phyloP scores from a whole-genome alignment of 2,888 invertebrate genomes.

The Drosophila rubida region DNA sequence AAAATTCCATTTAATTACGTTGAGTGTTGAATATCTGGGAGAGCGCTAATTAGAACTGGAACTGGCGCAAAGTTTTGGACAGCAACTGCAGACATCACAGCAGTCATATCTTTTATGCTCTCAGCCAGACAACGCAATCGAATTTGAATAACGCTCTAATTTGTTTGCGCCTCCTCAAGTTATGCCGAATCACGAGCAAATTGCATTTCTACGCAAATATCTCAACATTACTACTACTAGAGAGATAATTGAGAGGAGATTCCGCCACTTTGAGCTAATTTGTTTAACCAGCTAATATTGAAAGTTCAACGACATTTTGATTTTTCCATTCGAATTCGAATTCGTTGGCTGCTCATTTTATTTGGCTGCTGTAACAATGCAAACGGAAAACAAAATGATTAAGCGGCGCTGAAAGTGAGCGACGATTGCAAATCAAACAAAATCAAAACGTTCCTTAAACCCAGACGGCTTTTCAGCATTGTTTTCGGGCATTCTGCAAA shows the following conservation, averaged over 20 bases:
- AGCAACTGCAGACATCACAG: constrained; percentile 45
- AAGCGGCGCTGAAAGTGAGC: constrained; percentile 12
- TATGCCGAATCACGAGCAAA: not conserved
- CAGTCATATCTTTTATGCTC: not conserved
- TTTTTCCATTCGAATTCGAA: constrained; percentile 31
- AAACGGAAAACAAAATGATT: not conserved
- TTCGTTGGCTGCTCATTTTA: constrained; percentile 18
- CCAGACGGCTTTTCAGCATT: constrained; percentile 28
- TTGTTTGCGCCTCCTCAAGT: constrained; percentile 16
- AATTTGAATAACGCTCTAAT: constrained; percentile 60
- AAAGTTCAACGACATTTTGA: not conserved
- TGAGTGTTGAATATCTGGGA: constrained; percentile 74
- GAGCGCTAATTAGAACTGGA: constrained; percentile 70
- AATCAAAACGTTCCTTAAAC: constrained; percentile 28
- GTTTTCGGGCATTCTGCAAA: constrained; percentile 11
- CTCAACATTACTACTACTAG: not conserved
- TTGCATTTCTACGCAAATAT: not conserved
- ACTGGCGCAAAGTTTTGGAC: constrained; percentile 68
- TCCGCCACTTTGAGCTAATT: too few species aligned
- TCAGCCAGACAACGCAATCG: constrained; percentile 44
- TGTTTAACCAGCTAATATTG: not conserved
- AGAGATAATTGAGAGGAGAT: too few species aligned
- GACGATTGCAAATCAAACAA: constrained; percentile 36
- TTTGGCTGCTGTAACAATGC: constrained; percentile 24
- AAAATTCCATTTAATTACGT: constrained; percentile 78